Conservation (phyloP, 2,888 invertebrate genomes). For the Phalangium opilio region DNA sequence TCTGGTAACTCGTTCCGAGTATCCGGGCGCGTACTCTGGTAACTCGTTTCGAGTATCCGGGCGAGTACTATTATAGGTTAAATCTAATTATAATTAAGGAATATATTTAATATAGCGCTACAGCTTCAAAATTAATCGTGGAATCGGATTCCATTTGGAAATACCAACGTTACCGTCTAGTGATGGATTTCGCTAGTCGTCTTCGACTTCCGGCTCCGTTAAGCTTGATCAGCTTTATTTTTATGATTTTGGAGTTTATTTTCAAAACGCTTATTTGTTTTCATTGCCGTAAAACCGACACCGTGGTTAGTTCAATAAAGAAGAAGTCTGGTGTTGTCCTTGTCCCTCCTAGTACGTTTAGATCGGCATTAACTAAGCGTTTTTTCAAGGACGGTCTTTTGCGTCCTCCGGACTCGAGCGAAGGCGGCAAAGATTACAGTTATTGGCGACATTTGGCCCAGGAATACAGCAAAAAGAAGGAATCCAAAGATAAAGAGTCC, state of each 20-base stretch:
- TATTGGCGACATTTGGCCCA: slow-evolving; percentile 22
- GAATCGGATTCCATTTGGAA: slow-evolving; percentile 30
- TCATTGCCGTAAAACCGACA: no score
- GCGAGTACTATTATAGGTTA: no score
- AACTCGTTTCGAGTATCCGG: no score
- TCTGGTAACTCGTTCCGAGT: no score
- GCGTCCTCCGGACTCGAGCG: no score
- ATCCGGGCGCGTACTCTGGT: no score
- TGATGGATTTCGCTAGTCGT: slow-evolving; percentile 27
- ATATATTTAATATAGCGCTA: slow-evolving; percentile 19
- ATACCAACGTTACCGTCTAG: slow-evolving; percentile 28
- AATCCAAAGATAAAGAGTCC: slow-evolving; percentile 13
- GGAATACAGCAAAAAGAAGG: slow-evolving; percentile 10
- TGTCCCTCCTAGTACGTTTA: neutral
- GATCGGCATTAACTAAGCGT: neutral
- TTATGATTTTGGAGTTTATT: neutral
- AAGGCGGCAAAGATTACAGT: slow-evolving; percentile 17
- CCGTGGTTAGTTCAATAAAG: neutral
- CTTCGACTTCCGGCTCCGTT: slow-evolving; percentile 29
- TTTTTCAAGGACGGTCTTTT: no score
- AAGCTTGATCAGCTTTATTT: slow-evolving; percentile 22
- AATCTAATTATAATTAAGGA: no score
- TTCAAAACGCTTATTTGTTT: neutral
- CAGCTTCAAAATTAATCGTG: slow-evolving; percentile 26
- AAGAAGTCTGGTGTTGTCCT: neutral